phyloP scores from a whole-genome alignment of 2,888 invertebrate species.

The Coronaproctus castanopsis region DNA sequence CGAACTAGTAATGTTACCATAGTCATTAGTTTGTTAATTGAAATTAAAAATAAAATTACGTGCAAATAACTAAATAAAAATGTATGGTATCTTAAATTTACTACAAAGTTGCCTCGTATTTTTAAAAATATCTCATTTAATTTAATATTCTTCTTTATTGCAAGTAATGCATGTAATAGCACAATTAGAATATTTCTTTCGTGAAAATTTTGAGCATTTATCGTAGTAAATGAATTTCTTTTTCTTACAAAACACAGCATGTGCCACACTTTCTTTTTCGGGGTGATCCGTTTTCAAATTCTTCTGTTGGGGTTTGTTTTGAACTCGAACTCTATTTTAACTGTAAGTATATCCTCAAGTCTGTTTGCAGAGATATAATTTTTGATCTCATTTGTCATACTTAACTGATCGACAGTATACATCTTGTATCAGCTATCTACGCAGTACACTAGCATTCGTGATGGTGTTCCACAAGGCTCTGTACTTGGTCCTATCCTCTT shows the following conservation, averaged over 20 bases:
- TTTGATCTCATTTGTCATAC: background rate
- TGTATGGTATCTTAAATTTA: background rate
- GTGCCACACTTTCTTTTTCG: background rate
- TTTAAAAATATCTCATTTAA: background rate
- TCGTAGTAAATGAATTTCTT: background rate
- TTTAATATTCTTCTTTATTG: background rate
- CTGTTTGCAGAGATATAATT: background rate
- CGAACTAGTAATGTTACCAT: background rate
- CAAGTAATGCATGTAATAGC: background rate
- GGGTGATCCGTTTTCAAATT: background rate
- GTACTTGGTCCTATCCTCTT: too few species aligned
- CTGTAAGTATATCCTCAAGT: background rate
- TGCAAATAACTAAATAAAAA: background rate
- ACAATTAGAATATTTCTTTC: background rate
- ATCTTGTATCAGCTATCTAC: too few species aligned
- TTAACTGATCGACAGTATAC: too few species aligned
- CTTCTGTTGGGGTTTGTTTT: background rate
- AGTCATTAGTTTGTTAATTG: background rate
- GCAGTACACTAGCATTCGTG: too few species aligned
- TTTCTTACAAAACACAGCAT: background rate
- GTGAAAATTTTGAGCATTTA: background rate
- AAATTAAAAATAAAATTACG: background rate
- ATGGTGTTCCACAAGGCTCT: too few species aligned
- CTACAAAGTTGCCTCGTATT: background rate
- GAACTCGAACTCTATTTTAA: background rate